Evolutionary conservation across 2,888 invertebrate genomes (phyloP), one percentile per base, ranked within the genome.

Genomic region (Mactromeris polynyma): DNA sequence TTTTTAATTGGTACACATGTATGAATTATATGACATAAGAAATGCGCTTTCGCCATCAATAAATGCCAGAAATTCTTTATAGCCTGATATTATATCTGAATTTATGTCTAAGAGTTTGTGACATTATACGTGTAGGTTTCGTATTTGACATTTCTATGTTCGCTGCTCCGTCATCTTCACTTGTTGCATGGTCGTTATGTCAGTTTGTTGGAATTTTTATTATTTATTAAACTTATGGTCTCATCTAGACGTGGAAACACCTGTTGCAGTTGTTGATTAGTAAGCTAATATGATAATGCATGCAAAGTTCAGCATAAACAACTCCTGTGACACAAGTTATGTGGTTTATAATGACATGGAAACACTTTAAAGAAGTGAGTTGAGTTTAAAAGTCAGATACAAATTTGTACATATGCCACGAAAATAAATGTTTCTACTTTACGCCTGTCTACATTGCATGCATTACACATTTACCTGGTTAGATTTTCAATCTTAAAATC

Each of bases 41-140:
- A 73, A 73, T 73, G 73, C 73, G 17, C 73, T 73, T 73, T 73
- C 19, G 33, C 73, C 73, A 73, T 73, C 73, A 73, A 73, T 73
- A 73, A 73, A 73, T 73, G 73, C 73, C 73, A 73, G 26, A 26
- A 73, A 4, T 73, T 73, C 73, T 73, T 73, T 73, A 73, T 73
- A 31, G 33, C 31, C 33, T 36, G 31, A 73, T 33, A 73, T 73
- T 33, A 19, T 73, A 73, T 73, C 73, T 36, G 14, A 73, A 73
- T 73, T 36, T 73, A 73, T 73, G 19, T 4, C 36, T 33, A 17
- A 36, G 36, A 73, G 36, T 36, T 36, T 36, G 36, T 19, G 73
- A 73, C 73, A 73, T 73, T 19, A 73, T 33, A 33, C 73, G 33
- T 73, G 36, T 73, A 33, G n/a, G 33, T 73, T 73, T 26, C 73